Base-by-base conservation (phyloP, 2,113 vertebrate species). In the Paracanthobrama guichenoti region DNA sequence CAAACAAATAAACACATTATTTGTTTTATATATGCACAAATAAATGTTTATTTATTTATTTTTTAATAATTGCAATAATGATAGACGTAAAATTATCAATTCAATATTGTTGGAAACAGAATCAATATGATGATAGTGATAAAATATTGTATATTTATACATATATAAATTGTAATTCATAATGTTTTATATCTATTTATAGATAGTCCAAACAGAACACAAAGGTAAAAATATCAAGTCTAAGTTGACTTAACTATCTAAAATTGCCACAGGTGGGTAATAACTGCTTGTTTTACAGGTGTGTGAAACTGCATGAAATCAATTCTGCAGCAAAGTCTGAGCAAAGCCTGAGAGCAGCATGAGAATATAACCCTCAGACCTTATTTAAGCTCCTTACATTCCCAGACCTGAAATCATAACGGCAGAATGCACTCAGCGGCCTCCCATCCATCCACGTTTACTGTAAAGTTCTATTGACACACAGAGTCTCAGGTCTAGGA, bases 401-500 rank as follows among this genome's bases (percentile, higher is more conserved):
- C 10, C n/a, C 39, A 80, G 77, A 46, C 77, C 77, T 26, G 77
- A 79, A 64, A 26, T 69, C 80, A 82, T n/a, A 28, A 67, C 6
- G 18, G 62, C 79, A 57, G 18, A 71, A 71, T 2, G 31, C 79
- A 71, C 66, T 81, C 13, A 81, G 39, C 39, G 62, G 48, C 79
- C 48, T 39, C 64, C 31, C 31, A 71, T 82, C 66, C 66, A n/a
- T 71, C 64, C 44, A 26, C n/a, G 24, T 64, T 79, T 62, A 79
- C 57, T 31, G 59, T 46, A 80, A 80, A 67, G 42, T 67, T 67
- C 64, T 71, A 69, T 42, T 71, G 80, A 71, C 64, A 82, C 62
- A 31, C 48, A 55, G 44, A n/a, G 66, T 57, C 80, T 71, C 80
- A 35, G 80, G 64, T 82, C 80, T 39, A 11, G 66, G 85, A 84